Conservation (phyloP, 2,113 vertebrate genomes). For the Natator depressus region DNA sequence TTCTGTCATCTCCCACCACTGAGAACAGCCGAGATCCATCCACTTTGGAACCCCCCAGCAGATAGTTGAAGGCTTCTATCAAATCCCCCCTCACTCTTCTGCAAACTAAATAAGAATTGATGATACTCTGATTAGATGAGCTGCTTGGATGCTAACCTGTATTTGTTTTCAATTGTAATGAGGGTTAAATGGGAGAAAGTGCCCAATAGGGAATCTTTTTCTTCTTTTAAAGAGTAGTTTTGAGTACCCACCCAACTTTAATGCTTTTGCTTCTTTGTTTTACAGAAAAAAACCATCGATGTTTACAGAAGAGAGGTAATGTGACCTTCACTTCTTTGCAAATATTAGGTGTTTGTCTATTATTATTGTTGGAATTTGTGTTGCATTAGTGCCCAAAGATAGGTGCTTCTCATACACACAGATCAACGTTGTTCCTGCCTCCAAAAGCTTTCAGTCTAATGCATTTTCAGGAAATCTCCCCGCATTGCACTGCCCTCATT, state of each 20-base stretch:
- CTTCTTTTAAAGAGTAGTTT: not conserved
- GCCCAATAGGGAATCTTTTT: not conserved
- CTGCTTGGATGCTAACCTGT: conserved; percentile 12
- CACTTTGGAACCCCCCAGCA: too few relatives aligned
- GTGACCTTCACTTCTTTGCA: not conserved
- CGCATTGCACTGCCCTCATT: not conserved
- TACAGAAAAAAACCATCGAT: conserved; percentile 87
- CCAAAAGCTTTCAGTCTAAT: not conserved
- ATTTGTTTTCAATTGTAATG: conserved; percentile 68
- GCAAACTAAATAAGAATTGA: not conserved
- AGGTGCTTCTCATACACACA: accelerated
- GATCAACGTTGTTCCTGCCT: not conserved
- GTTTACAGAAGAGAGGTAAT: conserved; percentile 92
- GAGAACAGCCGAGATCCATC: too few relatives aligned
- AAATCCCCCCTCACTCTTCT: too few relatives aligned
- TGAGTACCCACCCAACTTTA: not conserved
- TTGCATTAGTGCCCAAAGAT: not conserved
- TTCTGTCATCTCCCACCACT: too few relatives aligned
- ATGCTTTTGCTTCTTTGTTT: conserved; percentile 67
- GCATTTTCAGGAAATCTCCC: not conserved
- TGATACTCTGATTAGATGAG: conserved; percentile 59
- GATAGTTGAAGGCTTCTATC: too few relatives aligned
- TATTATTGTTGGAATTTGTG: not conserved
- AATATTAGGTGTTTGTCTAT: not conserved
- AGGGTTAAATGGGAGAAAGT: conserved; percentile 40